Evolutionary conservation across 2,888 invertebrate species (phyloP).

Genomic region (Sinohyriopsis cumingii): DNA sequence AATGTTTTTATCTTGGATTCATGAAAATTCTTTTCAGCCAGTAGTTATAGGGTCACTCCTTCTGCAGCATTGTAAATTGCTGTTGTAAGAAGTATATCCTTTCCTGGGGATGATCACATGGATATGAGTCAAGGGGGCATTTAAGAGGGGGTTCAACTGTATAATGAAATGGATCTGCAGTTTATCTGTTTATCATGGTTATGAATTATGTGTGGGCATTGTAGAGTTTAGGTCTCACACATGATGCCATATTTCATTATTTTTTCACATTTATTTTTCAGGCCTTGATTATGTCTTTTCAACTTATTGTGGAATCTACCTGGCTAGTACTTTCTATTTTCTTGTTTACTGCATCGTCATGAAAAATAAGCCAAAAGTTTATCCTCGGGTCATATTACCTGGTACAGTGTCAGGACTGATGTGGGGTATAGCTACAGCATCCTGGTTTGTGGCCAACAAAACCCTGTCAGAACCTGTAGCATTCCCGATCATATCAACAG

Average conservation of each 20-base stretch:
- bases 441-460: conserved; percentile 74
- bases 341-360: conserved; percentile 68
- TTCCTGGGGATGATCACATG: no score
- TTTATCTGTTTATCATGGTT: no score
- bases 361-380: conserved; percentile 71
- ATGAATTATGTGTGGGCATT: no score
- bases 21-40: no score
- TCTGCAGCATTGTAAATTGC: no score
- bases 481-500: conserved; percentile 73
- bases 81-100: no score
- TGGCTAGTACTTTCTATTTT: conserved; percentile 71
- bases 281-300: conserved; percentile 73
- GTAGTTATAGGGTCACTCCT: no score
- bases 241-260: conserved; percentile 3
- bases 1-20: no score
- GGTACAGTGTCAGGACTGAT: conserved; percentile 72
- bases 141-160: no score
- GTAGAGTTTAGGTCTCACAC: no score
- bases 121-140: no score
- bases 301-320: conserved; percentile 72
- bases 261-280: conserved; percentile 39
- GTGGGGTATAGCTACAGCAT: conserved; percentile 73
- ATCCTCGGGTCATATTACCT: conserved; percentile 70
- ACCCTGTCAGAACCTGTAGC: conserved; percentile 73
- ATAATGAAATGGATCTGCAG: no score